Evolutionary conservation across 2,113 vertebrate genomes (phyloP), one percentile per base, ranked within the genome.

Genomic region (Vombatus ursinus): DNA sequence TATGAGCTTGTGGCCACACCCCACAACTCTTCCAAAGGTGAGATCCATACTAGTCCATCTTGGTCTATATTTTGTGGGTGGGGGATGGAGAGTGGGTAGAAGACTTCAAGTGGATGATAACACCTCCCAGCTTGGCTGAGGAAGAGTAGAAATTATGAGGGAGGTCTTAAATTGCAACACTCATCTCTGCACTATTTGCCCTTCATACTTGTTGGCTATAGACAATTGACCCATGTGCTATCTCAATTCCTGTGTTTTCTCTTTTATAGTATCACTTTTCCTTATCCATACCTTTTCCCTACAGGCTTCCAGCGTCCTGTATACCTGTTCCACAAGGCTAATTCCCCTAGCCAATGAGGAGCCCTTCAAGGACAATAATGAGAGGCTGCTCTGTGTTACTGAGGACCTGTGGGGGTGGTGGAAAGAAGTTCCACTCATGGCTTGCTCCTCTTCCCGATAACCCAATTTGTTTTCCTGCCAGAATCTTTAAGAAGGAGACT

Each of bases 281-380:
- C n/a, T 97, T 26, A 96, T 28, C 93, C 7, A 23, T 22, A 84
- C 48, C 12, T 3, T 90, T 14, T 90, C 1, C 0, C 92, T 48
- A n/a, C 97, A 99, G 99, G 99, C 54, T 98, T 98, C 97, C 99
- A 99, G 97, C 98, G 99, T 95, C 98, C 99, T 0, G 97, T 99
- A 94, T 99, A 99, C 96, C 98, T 99, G 96, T 99, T 99, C 96
- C 99, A 99, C 97, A 99, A 99, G 98, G 98, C 98, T 94, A 93
- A n/a, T 9, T 96, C 97, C 93, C 96, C 97, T 93, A 96, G 94
- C 97, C 97, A 97, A 96, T 98, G 95, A 98, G 96, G 96, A 97
- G 97, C 94, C 50, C 51, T 95, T 92, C 94, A 91, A 93, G 96
- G 92, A 95, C 94, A 92, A 94, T 93, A 91, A 95, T 84, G 96